These are phyloP conservation scores for Acanthornis magna DNA, from an alignment of 2,797 vertebrate genomes.

Conservation along the genomic window DNA sequence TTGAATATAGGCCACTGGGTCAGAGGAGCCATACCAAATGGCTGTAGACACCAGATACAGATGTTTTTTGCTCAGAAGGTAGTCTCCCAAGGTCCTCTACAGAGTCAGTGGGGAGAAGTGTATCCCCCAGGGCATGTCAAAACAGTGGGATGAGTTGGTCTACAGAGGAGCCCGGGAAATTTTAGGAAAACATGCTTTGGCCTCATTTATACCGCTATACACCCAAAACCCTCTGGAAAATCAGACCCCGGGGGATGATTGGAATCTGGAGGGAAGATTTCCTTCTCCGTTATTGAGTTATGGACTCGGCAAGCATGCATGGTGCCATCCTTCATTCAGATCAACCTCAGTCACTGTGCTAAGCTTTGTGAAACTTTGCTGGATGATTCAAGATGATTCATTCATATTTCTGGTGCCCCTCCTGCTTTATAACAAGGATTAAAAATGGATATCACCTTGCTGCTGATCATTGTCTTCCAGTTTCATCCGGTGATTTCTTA, in stretches of 20 bases:
- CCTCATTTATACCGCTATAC: background rate
- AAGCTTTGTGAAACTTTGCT: background rate
- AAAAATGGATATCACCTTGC: background rate
- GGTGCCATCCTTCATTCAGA: background rate
- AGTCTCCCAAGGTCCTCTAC: background rate
- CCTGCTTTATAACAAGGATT: background rate
- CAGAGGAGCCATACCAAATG: background rate
- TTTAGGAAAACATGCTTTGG: background rate
- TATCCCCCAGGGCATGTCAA: background rate
- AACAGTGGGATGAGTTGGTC: background rate
- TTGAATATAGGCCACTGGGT: background rate
- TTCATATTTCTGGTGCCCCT: background rate
- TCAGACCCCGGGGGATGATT: background rate
- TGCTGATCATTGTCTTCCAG: background rate
- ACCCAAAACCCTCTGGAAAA: background rate
- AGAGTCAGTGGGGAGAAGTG: background rate
- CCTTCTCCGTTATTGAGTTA: background rate
- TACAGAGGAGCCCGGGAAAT: background rate
- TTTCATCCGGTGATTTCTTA: background rate
- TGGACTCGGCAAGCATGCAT: accelerated
- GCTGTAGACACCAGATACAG: background rate
- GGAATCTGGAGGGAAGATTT: background rate
- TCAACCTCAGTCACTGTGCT: background rate
- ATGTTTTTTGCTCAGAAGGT: background rate
- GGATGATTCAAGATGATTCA: background rate